These are phyloP conservation scores for Eupithecia vulgata DNA, from an alignment of 2,888 invertebrate genomes.

Conservation along the genomic window DNA sequence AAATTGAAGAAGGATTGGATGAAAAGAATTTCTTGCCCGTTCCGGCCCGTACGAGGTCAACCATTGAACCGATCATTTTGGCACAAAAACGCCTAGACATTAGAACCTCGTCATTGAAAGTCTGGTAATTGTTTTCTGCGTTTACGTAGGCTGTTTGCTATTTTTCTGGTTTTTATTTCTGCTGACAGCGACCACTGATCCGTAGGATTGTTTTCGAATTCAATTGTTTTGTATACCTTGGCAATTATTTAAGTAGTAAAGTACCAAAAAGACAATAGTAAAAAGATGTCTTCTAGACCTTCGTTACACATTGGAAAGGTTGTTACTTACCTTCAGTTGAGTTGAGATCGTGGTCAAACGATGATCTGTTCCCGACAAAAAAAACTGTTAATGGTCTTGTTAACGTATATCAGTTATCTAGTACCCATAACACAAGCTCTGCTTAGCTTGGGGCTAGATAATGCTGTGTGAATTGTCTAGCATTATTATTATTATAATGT, in stretches of 20 bases:
- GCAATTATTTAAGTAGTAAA: background rate
- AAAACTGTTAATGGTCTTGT: background rate
- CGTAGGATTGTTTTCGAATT: background rate
- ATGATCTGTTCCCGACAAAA: too few relatives aligned
- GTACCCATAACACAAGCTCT: too few relatives aligned
- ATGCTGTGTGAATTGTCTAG: too few relatives aligned
- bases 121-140: background rate
- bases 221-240: background rate
- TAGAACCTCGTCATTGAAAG: background rate
- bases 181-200: background rate
- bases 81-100: background rate
- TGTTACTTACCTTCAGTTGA: too few relatives aligned
- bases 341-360: too few relatives aligned
- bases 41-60: background rate
- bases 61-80: background rate
- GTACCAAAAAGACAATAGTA: too few relatives aligned
- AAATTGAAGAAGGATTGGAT: background rate
- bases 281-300: background rate
- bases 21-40: background rate
- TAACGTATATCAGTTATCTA: too few relatives aligned
- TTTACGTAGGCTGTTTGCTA: background rate
- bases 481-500: too few relatives aligned
- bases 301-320: background rate
- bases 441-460: too few relatives aligned
- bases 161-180: background rate